These are phyloP conservation scores for Pristionchus entomophagus DNA, from an alignment of 2,888 invertebrate genomes.

Conservation along the genomic window DNA sequence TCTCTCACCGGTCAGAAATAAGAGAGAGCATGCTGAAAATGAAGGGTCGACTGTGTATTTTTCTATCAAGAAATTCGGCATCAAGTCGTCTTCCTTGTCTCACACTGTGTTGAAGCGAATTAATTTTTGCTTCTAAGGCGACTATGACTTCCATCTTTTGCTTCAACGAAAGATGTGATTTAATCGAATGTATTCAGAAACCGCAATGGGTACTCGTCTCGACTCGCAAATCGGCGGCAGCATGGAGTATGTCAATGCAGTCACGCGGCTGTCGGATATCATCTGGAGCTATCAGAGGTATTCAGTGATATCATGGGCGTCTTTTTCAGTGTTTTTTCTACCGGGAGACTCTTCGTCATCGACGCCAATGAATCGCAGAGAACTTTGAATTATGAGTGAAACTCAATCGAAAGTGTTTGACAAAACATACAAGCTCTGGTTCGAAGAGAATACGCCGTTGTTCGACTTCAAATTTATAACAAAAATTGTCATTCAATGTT, in stretches of 20 bases:
- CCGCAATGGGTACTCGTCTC: slow-evolving; percentile 70
- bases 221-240: slow-evolving; percentile 64
- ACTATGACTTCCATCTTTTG: too few relatives aligned
- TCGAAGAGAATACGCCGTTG: too few relatives aligned
- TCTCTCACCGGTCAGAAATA: not conserved
- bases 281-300: slow-evolving; percentile 62
- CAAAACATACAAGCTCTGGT: too few relatives aligned
- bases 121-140: too few relatives aligned
- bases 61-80: too few relatives aligned
- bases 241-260: slow-evolving; percentile 66
- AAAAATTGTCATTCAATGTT: too few relatives aligned
- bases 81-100: too few relatives aligned
- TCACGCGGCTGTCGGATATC: slow-evolving; percentile 62
- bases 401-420: too few relatives aligned
- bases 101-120: too few relatives aligned
- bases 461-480: too few relatives aligned
- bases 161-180: too few relatives aligned
- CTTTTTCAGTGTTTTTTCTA: not conserved
- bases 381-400: not conserved
- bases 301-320: not conserved
- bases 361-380: not conserved
- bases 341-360: not conserved
- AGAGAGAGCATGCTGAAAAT: not conserved
- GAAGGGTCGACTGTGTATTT: too few relatives aligned
- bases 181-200: slow-evolving; percentile 57